phyloP scores from a whole-genome alignment of 2,797 vertebrate species.

The Anisognathus igniventris region DNA sequence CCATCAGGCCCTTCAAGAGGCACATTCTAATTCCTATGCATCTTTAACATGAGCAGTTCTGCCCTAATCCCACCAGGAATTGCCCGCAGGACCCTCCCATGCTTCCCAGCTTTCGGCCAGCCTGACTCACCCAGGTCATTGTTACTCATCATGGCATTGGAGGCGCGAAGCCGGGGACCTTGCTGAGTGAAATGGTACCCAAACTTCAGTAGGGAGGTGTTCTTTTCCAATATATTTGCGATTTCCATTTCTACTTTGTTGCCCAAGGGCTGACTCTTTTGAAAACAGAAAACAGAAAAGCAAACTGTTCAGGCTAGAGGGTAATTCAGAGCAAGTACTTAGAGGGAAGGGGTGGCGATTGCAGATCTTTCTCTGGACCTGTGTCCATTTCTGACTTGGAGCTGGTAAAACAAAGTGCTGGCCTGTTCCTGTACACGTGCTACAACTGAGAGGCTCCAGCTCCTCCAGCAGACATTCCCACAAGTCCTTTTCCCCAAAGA shows the following conservation, averaged over 20 bases:
- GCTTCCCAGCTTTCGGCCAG: background rate
- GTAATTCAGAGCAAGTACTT: background rate
- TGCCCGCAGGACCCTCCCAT: background rate
- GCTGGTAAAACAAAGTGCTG: background rate
- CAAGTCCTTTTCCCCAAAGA: background rate
- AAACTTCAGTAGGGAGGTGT: constrained; percentile 89
- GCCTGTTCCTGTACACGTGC: background rate
- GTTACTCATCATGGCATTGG: constrained; percentile 98
- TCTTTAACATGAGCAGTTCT: background rate
- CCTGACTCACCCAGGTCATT: constrained; percentile 90
- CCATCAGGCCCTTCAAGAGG: background rate
- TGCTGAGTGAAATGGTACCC: constrained; percentile 98
- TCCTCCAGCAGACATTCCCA: background rate
- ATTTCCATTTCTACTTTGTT: constrained; percentile 99
- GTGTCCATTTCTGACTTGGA: background rate
- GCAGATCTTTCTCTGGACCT: background rate
- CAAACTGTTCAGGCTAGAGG: background rate
- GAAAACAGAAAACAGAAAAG: background rate
- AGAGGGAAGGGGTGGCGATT: background rate
- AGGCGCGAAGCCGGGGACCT: constrained; percentile 91
- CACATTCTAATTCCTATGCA: background rate
- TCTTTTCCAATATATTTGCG: constrained; percentile 95
- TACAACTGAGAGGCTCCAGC: background rate
- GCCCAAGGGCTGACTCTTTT: constrained; percentile 93
- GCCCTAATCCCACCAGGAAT: background rate